A percentile compares a stretch with the other conserved stretches of the same genome.
These are phyloP conservation scores for Malacosoma neustria DNA, from an alignment of 2,888 invertebrate genomes.

Conservation along the genomic window DNA sequence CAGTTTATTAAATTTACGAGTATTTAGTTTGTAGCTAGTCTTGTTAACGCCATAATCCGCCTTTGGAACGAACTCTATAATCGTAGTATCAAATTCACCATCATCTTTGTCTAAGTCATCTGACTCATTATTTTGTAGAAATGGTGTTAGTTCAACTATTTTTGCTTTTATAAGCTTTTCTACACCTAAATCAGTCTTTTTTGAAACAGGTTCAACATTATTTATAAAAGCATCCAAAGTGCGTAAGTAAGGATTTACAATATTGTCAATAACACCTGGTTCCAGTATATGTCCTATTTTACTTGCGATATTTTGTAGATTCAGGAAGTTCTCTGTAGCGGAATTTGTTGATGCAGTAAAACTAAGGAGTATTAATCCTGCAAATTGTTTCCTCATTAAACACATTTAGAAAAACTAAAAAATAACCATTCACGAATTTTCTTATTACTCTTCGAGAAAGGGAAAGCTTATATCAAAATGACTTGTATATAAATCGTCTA, in stretches of 20 bases:
- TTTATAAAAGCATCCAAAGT: too few relatives aligned
- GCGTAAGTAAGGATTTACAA: slow-evolving; percentile 26
- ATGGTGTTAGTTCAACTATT: slow-evolving; percentile 26
- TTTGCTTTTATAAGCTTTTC: slow-evolving; percentile 24
- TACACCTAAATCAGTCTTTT: slow-evolving; percentile 11
- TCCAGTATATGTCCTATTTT: slow-evolving; percentile 8
- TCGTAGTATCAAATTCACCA: slow-evolving; percentile 32
- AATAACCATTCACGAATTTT: too few relatives aligned
- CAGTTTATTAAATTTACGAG: slow-evolving; percentile 36
- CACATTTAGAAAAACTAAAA: too few relatives aligned
- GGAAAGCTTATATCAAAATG: too few relatives aligned
- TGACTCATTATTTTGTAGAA: slow-evolving; percentile 32
- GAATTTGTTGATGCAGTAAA: slow-evolving; percentile 1
- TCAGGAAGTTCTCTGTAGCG: slow-evolving; percentile 10
- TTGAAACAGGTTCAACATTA: slow-evolving; percentile 4
- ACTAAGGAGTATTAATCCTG: not conserved
- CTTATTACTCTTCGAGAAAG: too few relatives aligned
- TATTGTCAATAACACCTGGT: slow-evolving; percentile 23
- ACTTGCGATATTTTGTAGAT: slow-evolving; percentile 5
- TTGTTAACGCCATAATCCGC: slow-evolving; percentile 1
- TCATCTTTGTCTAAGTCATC: slow-evolving; percentile 12
- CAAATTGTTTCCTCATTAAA: not conserved
- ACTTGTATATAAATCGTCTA: too few relatives aligned
- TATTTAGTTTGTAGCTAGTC: slow-evolving; percentile 18
- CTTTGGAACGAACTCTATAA: slow-evolving; percentile 34